Percentiles rank a stretch among this genome's conserved stretches.
Conservation (phyloP, 2,888 invertebrate species). For the Oxyteleia sp. region DNA sequence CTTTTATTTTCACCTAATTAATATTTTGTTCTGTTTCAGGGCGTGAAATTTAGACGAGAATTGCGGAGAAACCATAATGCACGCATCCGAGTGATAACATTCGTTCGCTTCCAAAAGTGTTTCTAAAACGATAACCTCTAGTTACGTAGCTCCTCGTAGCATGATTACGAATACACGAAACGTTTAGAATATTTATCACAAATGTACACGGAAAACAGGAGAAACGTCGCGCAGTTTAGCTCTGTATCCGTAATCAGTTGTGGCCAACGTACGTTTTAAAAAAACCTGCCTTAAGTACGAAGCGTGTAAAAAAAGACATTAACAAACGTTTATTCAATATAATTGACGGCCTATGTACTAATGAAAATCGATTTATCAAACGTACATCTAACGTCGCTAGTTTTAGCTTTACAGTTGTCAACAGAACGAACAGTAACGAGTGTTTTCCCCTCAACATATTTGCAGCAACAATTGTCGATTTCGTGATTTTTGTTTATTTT, state of each 20-base stretch:
- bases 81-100: neutral
- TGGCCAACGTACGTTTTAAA: no score
- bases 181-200: constrained; percentile 7
- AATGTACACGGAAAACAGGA: constrained; percentile 7
- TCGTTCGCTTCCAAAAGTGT: constrained; percentile 6
- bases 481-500: no score
- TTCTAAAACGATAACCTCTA: constrained; percentile 17
- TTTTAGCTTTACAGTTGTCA: constrained; percentile 43
- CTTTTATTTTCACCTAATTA: no score
- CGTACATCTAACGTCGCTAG: constrained; percentile 50
- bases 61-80: neutral
- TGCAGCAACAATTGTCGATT: no score
- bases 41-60: constrained; percentile 17
- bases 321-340: no score
- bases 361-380: constrained; percentile 66
- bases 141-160: neutral
- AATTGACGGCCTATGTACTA: constrained; percentile 65
- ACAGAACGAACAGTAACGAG: constrained; percentile 56
- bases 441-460: constrained; percentile 33
- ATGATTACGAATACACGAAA: constrained; percentile 34
- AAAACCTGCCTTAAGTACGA: constrained; percentile 27
- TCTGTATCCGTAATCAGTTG: no score
- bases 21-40: constrained; percentile 41
- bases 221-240: no score
- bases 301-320: constrained; percentile 56